Conservation (phyloP, 2,888 invertebrate genomes). For the Alloscopus bannaensis region DNA sequence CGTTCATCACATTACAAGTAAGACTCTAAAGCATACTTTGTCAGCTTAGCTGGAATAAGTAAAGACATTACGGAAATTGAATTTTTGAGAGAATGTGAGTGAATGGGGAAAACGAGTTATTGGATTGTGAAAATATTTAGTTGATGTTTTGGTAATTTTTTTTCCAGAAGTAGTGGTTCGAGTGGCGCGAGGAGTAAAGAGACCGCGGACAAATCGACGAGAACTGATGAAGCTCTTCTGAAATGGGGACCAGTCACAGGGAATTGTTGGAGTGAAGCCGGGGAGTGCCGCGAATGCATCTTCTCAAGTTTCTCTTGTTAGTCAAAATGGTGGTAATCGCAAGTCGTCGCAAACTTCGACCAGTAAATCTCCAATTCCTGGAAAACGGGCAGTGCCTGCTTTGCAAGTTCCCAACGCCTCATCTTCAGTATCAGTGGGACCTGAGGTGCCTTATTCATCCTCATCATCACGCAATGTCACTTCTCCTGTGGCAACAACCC, state of each 20-base stretch:
- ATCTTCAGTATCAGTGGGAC: conserved; percentile 60
- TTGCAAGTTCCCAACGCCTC: conserved; percentile 56
- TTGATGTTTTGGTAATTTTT: not conserved
- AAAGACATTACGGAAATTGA: too few species aligned
- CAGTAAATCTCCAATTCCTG: conserved; percentile 68
- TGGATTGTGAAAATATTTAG: too few species aligned
- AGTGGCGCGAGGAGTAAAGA: conserved; percentile 70
- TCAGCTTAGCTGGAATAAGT: not conserved
- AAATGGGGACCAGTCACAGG: conserved; percentile 73
- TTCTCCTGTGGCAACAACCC: conserved; percentile 67
- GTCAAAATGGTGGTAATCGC: conserved; percentile 52
- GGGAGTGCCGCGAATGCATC: conserved; percentile 40
- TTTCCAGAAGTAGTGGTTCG: conserved; percentile 61
- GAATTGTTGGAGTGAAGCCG: conserved; percentile 51
- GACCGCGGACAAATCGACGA: conserved; percentile 83
- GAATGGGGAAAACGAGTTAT: too few species aligned
- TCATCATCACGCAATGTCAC: conserved; percentile 60
- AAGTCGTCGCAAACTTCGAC: conserved; percentile 37
- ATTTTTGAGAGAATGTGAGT: too few species aligned
- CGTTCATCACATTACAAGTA: conserved; percentile 71
- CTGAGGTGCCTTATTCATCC: conserved; percentile 72
- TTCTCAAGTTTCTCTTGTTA: conserved; percentile 42
- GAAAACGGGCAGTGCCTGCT: conserved; percentile 70
- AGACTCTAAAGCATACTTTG: conserved; percentile 5
- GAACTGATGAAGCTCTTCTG: conserved; percentile 79